Conservation (phyloP, 2,113 vertebrate genomes). For the Heteronetta atricapilla region DNA sequence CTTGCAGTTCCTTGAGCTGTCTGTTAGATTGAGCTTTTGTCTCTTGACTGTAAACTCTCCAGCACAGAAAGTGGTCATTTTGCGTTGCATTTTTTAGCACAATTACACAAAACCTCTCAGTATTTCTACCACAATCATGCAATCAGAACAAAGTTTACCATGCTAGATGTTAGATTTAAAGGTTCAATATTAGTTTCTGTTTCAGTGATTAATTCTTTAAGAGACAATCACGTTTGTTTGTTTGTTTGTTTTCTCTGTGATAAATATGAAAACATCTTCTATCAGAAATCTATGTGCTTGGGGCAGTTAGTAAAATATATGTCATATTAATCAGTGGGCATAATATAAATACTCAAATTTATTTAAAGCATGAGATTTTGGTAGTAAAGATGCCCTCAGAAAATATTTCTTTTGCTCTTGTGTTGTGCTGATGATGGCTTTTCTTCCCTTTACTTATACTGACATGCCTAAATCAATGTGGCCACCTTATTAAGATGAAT, state of each 20-base stretch:
- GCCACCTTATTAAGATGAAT: not conserved
- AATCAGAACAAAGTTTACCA: not conserved
- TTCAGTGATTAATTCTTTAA: not conserved
- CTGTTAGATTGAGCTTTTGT: not conserved
- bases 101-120: not conserved
- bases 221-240: not conserved
- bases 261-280: not conserved
- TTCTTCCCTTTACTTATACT: not conserved
- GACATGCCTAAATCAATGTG: not conserved
- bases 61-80: not conserved
- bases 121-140: not conserved
- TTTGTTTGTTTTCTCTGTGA: not conserved
- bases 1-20: not conserved
- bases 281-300: not conserved
- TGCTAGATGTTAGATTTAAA: not conserved
- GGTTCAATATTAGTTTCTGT: not conserved
- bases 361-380: not conserved
- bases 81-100: not conserved
- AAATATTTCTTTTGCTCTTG: not conserved
- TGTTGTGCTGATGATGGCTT: not conserved
- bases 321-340: not conserved
- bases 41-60: not conserved
- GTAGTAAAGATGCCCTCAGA: not conserved
- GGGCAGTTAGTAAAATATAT: not conserved
- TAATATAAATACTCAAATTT: not conserved